Conservation (phyloP, 1,140 invertebrate genomes). For the Rhizoglyphus robini region DNA sequence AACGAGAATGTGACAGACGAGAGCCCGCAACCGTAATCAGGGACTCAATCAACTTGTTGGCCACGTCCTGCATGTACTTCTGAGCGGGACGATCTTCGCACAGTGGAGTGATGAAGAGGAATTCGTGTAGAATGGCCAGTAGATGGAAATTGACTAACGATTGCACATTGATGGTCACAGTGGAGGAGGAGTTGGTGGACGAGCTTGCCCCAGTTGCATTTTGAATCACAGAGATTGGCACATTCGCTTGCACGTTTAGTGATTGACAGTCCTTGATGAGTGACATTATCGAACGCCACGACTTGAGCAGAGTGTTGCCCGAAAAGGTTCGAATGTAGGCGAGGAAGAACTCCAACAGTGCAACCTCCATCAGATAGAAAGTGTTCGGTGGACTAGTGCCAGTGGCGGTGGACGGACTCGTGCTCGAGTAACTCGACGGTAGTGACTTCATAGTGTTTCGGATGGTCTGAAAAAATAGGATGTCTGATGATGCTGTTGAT, state of each 20-base stretch:
- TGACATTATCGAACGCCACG: constrained; percentile 60
- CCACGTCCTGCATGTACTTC: constrained; percentile 51
- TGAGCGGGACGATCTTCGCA: constrained; percentile 67
- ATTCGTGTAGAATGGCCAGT: constrained; percentile 66
- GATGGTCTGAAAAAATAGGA: constrained; percentile 73
- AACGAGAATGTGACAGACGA: constrained; percentile 77
- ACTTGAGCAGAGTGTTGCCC: constrained; percentile 55
- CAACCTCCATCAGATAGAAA: constrained; percentile 42
- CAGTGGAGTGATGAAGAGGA: constrained; percentile 62
- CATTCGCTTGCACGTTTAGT: constrained; percentile 39
- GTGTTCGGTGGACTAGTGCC: not conserved
- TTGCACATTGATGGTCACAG: not conserved
- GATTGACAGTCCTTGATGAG: constrained; percentile 57
- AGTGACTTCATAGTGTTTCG: constrained; percentile 54
- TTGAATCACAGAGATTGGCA: not conserved
- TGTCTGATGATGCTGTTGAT: no score
- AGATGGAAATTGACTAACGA: constrained; percentile 68
- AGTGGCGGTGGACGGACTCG: not conserved
- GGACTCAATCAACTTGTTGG: constrained; percentile 56
- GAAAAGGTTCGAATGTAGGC: constrained; percentile 53
- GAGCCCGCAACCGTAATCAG: constrained; percentile 70
- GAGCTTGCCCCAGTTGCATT: not conserved
- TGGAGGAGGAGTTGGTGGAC: not conserved
- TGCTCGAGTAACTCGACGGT: not conserved
- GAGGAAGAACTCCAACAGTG: constrained; percentile 48